Percentiles rank a stretch among this genome's conserved stretches.
phyloP scores from a whole-genome alignment of 1,140 invertebrate species.

The Drosophila simulans region DNA sequence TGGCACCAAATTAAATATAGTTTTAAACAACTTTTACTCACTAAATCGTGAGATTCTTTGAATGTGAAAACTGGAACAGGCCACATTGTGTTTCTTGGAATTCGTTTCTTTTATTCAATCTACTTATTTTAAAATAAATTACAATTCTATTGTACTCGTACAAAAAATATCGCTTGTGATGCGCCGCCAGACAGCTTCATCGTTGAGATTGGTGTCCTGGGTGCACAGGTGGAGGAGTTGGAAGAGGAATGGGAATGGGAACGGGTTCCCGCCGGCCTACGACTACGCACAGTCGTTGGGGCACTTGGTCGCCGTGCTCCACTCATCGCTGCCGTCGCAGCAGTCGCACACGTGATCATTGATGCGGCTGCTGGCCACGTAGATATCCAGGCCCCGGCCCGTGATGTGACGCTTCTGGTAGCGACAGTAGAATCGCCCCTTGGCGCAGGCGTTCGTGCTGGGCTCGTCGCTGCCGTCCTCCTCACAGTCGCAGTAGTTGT shows the following conservation, averaged over 20 bases:
- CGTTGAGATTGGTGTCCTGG: conserved; percentile 50
- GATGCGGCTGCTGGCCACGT: conserved; percentile 88
- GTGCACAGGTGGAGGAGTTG: conserved; percentile 36
- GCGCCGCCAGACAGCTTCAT: conserved; percentile 54
- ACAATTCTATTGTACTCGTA: conserved; percentile 68
- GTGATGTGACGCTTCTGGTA: conserved; percentile 85
- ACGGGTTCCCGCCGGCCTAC: not conserved
- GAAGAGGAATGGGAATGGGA: conserved; percentile 4
- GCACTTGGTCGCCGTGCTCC: conserved; percentile 62
- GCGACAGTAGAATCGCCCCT: conserved; percentile 90
- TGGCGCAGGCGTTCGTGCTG: conserved; percentile 93
- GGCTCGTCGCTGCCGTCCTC: conserved; percentile 95
- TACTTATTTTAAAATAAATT: conserved; percentile 77
- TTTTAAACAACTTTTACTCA: too few species aligned
- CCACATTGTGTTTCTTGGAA: conserved; percentile 3
- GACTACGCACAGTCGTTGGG: conserved; percentile 72
- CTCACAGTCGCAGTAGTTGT: conserved; percentile 97
- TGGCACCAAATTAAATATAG: too few species aligned
- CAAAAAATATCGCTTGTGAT: conserved; percentile 71
- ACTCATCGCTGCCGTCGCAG: conserved; percentile 93
- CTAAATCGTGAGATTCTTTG: not conserved
- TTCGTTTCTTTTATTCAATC: conserved; percentile 43
- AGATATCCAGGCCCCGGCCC: conserved; percentile 75
- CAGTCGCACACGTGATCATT: conserved; percentile 98
- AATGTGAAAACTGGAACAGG: not conserved